Evolutionary conservation across 2,113 vertebrate species (phyloP), one percentile per base, ranked within the genome.

Genomic region (Forbesichthys agassizii): DNA sequence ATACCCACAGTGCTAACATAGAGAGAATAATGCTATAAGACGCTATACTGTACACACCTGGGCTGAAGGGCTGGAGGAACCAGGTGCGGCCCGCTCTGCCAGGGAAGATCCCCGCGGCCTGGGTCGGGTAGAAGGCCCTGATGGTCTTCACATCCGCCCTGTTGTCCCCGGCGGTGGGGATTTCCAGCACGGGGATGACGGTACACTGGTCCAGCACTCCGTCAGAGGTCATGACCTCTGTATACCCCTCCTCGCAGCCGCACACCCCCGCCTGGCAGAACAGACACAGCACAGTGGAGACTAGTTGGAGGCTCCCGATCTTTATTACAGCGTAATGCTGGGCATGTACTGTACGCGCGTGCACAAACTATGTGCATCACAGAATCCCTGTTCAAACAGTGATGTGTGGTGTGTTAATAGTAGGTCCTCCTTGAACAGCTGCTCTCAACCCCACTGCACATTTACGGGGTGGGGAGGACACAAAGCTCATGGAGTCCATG

Each of bases 11-110:
- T 27, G 27, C 11, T 14, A 52, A 52, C 49, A 52, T 11, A 52
- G 3, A 52, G 49, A 52, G 13, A 52, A 7, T 52, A 16, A n/a
- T 54, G 13, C 14, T 54, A 1, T 54, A 33, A 48, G 47, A 53
- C 27, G 7, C 14, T 51, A 27, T 48, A 13, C 7, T 4, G 2
- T 10, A 12, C 62, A 49, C 65, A 86, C 85, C 88, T 77, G 83
- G 84, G 94, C 95, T 93, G 66, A 99, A 97, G 0, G 98, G 98
- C 81, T 99, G 96, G 20, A 99, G 94, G 93, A 98, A 98, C 98
- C 98, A 99, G 51, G 95, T 97, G 73, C 95, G 93, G 20, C 95
- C 96, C 0, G 84, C 85, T 70, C 95, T 88, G 78, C 94, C 96
- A 3, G 94, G 90, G 33, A 93, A 84, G 80, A 91, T 93, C 78